Conservation (phyloP, 2,888 invertebrate species). For the Rhingia campestris region DNA sequence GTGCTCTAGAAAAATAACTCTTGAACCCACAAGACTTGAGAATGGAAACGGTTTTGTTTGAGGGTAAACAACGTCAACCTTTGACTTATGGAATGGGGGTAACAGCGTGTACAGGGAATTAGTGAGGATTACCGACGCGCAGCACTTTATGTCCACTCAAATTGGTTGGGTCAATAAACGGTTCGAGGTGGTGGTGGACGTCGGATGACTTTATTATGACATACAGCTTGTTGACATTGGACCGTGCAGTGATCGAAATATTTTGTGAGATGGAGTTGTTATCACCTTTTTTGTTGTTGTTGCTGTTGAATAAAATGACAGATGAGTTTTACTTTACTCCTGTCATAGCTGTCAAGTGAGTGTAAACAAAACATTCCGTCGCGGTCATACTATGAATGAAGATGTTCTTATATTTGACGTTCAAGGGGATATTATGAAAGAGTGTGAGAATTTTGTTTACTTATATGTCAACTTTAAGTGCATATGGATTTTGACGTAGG, state of each 20-base stretch:
- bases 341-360: slow-evolving; percentile 15
- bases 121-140: slow-evolving; percentile 58
- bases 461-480: neutral
- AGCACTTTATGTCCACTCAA: slow-evolving; percentile 55
- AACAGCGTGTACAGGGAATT: slow-evolving; percentile 60
- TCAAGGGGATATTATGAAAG: neutral
- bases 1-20: slow-evolving; percentile 20
- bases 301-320: slow-evolving; percentile 14
- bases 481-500: neutral
- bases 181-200: slow-evolving; percentile 9
- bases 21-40: slow-evolving; percentile 36
- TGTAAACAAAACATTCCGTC: slow-evolving; percentile 20
- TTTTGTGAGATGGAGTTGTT: slow-evolving; percentile 37
- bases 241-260: slow-evolving; percentile 21
- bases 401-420: slow-evolving; percentile 5
- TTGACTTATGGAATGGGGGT: slow-evolving; percentile 41
- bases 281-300: slow-evolving; percentile 24
- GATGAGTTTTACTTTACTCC: neutral
- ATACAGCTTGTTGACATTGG: slow-evolving; percentile 30
- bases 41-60: slow-evolving; percentile 22
- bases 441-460: neutral
- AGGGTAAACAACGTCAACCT: slow-evolving; percentile 67
- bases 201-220: slow-evolving; percentile 41
- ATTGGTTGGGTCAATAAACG: slow-evolving; percentile 61
- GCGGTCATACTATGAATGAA: slow-evolving; percentile 17